Percentiles rank a stretch among this genome's conserved stretches.
phyloP scores from a whole-genome alignment of 2,797 vertebrate species.

The Scyliorhinus canicula region DNA sequence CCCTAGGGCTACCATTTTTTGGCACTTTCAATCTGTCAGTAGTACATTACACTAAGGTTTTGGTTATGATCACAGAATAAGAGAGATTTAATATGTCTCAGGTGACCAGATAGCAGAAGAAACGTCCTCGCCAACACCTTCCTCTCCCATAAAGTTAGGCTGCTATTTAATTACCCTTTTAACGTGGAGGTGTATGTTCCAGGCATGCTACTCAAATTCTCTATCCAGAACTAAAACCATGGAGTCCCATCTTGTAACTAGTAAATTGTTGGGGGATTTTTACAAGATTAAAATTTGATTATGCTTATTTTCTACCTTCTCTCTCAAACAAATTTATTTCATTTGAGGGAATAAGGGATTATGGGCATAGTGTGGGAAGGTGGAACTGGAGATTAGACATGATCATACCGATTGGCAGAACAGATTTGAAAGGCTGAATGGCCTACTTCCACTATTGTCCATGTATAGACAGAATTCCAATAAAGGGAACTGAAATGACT shows the following conservation, averaged over 20 bases:
- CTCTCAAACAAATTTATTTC: no score
- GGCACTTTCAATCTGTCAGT: not conserved
- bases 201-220: not conserved
- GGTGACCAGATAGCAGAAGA: not conserved
- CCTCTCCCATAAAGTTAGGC: not conserved
- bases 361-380: no score
- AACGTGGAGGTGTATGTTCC: not conserved
- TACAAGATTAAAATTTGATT: not conserved
- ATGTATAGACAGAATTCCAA: not conserved
- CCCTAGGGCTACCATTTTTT: not conserved
- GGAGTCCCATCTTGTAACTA: not conserved
- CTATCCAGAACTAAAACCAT: not conserved
- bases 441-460: not conserved
- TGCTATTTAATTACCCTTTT: not conserved
- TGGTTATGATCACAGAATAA: not conserved
- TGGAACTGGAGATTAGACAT: not conserved
- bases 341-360: no score
- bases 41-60: not conserved
- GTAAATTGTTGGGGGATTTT: not conserved
- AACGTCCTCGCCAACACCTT: not conserved
- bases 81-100: not conserved
- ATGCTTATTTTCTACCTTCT: not conserved
- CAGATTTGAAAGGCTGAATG: not conserved
- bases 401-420: not conserved
- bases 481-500: not conserved